A percentile compares a stretch with the other conserved stretches of the same genome.
These are phyloP conservation scores for Grantiella picta DNA, from an alignment of 2,113 vertebrate species.

Conservation along the genomic window DNA sequence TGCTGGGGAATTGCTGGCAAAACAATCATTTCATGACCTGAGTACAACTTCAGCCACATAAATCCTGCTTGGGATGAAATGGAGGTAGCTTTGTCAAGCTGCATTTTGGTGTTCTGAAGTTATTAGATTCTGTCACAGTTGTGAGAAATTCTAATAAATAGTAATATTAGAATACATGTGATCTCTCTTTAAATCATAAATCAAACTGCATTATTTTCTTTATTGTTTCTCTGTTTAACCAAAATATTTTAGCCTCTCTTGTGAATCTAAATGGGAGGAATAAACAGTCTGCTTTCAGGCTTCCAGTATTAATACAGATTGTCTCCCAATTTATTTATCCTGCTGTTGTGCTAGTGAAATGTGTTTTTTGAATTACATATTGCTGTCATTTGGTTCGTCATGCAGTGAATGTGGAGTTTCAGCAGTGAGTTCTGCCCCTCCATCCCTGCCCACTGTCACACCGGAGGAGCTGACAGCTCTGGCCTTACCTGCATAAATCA, in stretches of 20 bases:
- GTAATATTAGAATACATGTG: background rate
- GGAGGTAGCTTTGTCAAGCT: background rate
- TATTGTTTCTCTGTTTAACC: background rate
- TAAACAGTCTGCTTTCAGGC: background rate
- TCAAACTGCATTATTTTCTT: background rate
- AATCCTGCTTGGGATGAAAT: background rate
- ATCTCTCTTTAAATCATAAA: background rate
- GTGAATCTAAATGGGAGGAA: background rate
- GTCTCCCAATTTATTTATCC: conserved; percentile 1
- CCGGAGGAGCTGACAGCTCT: conserved; percentile 30
- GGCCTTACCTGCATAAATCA: conserved; percentile 33
- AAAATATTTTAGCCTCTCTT: background rate
- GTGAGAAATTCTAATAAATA: background rate
- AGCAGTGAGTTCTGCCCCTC: background rate
- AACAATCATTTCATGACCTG: background rate
- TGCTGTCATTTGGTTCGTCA: background rate
- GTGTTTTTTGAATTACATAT: background rate
- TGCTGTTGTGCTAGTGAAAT: background rate
- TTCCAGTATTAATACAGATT: background rate
- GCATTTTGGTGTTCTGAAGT: background rate
- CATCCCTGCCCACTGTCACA: background rate
- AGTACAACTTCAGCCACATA: background rate
- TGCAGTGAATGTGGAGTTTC: background rate
- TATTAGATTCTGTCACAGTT: background rate
- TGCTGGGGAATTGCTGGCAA: background rate